Base-by-base conservation (phyloP, 2,113 vertebrate species). In the Thamnaconus septentrionalis region DNA sequence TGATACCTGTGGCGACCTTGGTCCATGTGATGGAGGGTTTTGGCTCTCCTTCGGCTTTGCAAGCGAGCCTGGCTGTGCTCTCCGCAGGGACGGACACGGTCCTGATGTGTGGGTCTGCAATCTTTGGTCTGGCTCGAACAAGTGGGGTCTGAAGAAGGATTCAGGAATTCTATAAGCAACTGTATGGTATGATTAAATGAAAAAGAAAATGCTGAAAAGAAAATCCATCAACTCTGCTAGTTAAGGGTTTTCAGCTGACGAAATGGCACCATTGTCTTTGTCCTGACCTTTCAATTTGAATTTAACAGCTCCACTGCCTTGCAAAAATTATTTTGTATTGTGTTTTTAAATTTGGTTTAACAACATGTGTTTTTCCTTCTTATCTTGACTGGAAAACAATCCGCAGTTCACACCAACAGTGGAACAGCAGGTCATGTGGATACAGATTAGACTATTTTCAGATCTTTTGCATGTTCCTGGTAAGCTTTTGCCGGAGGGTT, bases 1-100 rank as follows among this genome's bases (percentile, higher is more conserved):
- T 62, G 41, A 61, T 89, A 98, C 97, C 96, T 93, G 96, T 96
- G 66, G 96, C 92, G 1, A 94, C 86, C 83, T 98, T 98, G 47
- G 94, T 98, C 97, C 97, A 99, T 53, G 93, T 94, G 60, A 98
- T 69, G 48, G 90, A 84, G 39, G 97, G 95, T 54, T 86, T 91
- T 0, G 96, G 96, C 1, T 94, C 90, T 44, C 96, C 96, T 3
- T 80, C 69, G 12, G 94, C 90, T 66, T 94, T 92, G 78, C 97
- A 99, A 5, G 90, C 89, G 53, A 99, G 82, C 50, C 80, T 51
- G 8, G 82, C 91, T 31, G 93, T 92, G 0, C 77, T 86, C 64
- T 94, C 94, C 1, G 92, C 95, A 7, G 89, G 84, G 57, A 93
- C 73, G 0, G 93, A 92, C 60, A 94, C 56, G 0, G 87, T 87